Evolutionary conservation across 2,888 invertebrate species (phyloP), one percentile per base, ranked within the genome.

Genomic region (Ectropis crepuscularia): DNA sequence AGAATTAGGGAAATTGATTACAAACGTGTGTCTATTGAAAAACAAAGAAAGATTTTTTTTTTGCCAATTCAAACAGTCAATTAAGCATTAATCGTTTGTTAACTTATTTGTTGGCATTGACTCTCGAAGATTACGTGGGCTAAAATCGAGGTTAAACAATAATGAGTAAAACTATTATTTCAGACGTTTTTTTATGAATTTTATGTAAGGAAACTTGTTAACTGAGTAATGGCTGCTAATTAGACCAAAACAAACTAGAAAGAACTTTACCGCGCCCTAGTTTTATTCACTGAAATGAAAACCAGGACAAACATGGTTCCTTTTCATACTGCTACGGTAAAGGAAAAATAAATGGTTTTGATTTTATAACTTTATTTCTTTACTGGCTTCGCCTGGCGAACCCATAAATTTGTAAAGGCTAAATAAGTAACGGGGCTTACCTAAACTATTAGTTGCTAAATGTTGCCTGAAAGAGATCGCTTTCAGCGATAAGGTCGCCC

Each of bases 91-190:
- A 54, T 12, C 55, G 41, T 45, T 12, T 51, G 48, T 60, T 49
- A 61, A 55, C 7, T 16, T 1, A 0, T 28, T 10, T n/a, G 42
- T 47, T 5, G 43, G 53, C 5, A 8, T 8, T 10, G 45, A 9
- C 55, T 39, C 12, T 43, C n/a, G 6, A 36, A 51, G 39, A 53
- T 47, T 45, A 54, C 39, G 58, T 39, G 38, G 43, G 36, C n/a
- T 53, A 37, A 50, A 58, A 63, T 57, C 36, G 61, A 55, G 63
- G 67, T 53, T 57, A 63, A 53, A 11, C 46, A 53, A 62, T 65
- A 53, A 57, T 57, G 43, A 5, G 39, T 11, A 41, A 50, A 63
- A 39, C 39, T 48, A 58, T 45, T 53, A 42, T 57, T 57, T 16
- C 37, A 42, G 38, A 38, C 36, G n/a, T n/a, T n/a, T 53, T 50